phyloP scores from a whole-genome alignment of 1,140 invertebrate genomes.

The Anastrepha obliqua region DNA sequence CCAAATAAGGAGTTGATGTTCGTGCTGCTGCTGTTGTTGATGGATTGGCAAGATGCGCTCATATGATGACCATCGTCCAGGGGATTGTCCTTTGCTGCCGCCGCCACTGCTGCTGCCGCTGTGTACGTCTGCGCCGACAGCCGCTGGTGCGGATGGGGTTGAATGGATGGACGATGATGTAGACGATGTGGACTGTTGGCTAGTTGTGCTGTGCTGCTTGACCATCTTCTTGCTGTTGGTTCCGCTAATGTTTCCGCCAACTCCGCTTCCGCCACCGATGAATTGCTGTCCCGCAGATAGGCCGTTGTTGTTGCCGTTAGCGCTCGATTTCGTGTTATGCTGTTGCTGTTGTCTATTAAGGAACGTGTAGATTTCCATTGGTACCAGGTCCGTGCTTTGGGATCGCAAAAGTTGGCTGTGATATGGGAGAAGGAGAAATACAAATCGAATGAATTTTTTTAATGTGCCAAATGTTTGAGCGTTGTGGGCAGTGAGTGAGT shows the following conservation, averaged over 20 bases:
- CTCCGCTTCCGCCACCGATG: conserved; percentile 42
- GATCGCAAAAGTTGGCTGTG: conserved; percentile 60
- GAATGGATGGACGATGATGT: conserved; percentile 60
- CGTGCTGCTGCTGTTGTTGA: conserved; percentile 45
- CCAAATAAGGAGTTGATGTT: conserved; percentile 39
- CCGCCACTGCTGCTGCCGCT: conserved; percentile 12
- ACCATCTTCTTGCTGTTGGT: conserved; percentile 57
- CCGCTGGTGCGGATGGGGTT: conserved; percentile 47
- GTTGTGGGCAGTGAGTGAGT: conserved; percentile 37
- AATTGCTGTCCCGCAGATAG: conserved; percentile 50
- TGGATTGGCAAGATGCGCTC: conserved; percentile 46
- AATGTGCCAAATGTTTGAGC: conserved; percentile 31
- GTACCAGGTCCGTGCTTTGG: conserved; percentile 60
- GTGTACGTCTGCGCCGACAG: conserved; percentile 12
- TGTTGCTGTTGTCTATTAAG: conserved; percentile 68
- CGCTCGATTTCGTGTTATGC: conserved; percentile 41
- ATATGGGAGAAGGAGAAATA: conserved; percentile 38
- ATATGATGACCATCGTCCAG: conserved; percentile 53
- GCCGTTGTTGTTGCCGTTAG: conserved; percentile 52
- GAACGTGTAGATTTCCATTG: conserved; percentile 67
- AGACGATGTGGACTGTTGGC: conserved; percentile 60
- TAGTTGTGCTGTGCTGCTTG: conserved; percentile 59
- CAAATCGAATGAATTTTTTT: conserved; percentile 40
- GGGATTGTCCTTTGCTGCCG: conserved; percentile 42
- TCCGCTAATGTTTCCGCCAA: not conserved